Conservation (phyloP, 2,113 vertebrate species). For the Amblyopsis rosae region DNA sequence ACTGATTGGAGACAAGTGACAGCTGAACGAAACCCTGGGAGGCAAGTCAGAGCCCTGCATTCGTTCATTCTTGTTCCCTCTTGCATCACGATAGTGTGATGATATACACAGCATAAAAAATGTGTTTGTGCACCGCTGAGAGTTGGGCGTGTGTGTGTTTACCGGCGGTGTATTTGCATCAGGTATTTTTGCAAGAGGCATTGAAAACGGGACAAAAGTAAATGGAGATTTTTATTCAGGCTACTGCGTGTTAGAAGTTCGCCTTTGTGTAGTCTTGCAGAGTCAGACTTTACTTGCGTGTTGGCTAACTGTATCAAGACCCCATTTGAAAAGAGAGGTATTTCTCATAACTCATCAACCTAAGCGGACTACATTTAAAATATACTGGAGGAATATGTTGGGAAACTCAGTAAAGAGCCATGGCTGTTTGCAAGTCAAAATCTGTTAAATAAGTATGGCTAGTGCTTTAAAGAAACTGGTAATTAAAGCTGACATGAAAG, state of each 20-base stretch:
- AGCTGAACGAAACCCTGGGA: not conserved
- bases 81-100: not conserved
- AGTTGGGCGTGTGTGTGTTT: constrained; percentile 28
- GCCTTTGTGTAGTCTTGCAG: constrained; percentile 24
- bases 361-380: too few relatives aligned
- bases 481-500: too few relatives aligned
- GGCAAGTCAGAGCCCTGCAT: not conserved
- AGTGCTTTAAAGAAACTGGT: too few relatives aligned
- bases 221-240: not conserved
- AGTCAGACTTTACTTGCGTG: not conserved
- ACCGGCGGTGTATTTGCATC: constrained; percentile 14
- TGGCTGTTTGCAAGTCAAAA: too few relatives aligned
- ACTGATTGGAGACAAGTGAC: not conserved
- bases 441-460: too few relatives aligned
- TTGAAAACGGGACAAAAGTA: constrained; percentile 26
- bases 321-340: too few relatives aligned
- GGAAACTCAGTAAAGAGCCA: too few relatives aligned
- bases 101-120: not conserved
- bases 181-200: constrained; percentile 31
- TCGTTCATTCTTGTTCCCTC: constrained; percentile 4
- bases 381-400: too few relatives aligned
- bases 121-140: not conserved
- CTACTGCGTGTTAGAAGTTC: not conserved
- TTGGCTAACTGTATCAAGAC: not conserved
- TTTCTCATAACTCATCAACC: too few relatives aligned